Percentiles rank a stretch among this genome's conserved stretches.
phyloP scores from a whole-genome alignment of 92 coral and sea anemone genomes.

The Phenganax marumi region DNA sequence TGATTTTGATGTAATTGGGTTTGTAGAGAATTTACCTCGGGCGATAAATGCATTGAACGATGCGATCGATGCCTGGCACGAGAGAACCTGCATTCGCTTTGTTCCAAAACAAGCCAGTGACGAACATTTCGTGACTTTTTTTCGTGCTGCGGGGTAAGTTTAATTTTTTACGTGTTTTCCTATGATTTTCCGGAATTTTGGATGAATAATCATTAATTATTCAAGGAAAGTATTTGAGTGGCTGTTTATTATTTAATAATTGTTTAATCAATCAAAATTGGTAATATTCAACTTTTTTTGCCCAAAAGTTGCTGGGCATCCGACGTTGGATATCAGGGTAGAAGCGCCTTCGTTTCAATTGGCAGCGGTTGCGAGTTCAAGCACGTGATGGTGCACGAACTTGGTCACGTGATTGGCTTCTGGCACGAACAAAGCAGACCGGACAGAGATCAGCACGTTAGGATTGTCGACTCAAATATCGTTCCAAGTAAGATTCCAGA shows the following conservation, averaged over 20 bases:
- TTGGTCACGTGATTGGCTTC: conserved; percentile 90
- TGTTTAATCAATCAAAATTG: neutral
- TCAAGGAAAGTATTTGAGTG: neutral
- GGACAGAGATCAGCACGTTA: conserved; percentile 78
- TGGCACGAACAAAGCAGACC: conserved; percentile 97
- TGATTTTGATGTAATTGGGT: neutral
- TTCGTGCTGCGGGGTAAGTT: conserved; percentile 23
- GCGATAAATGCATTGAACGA: conserved; percentile 62
- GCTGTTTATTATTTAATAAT: neutral
- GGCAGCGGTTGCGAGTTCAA: conserved; percentile 84
- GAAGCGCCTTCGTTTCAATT: conserved; percentile 57
- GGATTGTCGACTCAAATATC: conserved; percentile 58
- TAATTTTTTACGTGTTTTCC: neutral
- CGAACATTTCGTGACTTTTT: conserved; percentile 13
- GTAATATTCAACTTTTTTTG: neutral
- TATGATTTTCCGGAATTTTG: neutral
- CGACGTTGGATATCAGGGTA: conserved; percentile 6
- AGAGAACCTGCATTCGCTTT: conserved; percentile 74
- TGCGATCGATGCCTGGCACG: conserved; percentile 74
- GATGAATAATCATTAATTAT: neutral
- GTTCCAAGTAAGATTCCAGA: conserved; percentile 59
- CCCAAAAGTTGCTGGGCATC: conserved; percentile 7
- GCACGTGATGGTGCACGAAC: conserved; percentile 94
- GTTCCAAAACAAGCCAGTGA: conserved; percentile 52
- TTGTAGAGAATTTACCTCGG: conserved; percentile 65